phyloP scores from a whole-genome alignment of 1,140 invertebrate species.

The Liolophura sinensis region DNA sequence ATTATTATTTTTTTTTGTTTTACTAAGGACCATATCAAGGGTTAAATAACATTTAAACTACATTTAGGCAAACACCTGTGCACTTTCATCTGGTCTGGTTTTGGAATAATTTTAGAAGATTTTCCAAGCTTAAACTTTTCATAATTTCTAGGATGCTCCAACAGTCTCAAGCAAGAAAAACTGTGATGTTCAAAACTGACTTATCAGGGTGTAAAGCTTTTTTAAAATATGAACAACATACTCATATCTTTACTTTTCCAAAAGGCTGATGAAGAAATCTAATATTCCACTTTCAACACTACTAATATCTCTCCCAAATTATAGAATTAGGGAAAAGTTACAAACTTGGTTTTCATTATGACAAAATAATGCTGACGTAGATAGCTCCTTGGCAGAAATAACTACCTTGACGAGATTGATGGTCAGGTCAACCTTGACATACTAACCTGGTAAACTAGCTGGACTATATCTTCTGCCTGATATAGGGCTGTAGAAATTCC shows the following conservation, averaged over 20 bases:
- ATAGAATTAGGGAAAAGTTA: background rate
- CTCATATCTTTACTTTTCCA: no score
- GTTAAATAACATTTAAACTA: no score
- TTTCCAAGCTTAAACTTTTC: no score
- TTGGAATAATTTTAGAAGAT: no score
- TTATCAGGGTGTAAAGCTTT: background rate
- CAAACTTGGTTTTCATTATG: background rate
- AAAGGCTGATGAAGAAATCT: no score
- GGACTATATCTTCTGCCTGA: slow-evolving; percentile 37
- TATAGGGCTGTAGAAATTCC: slow-evolving; percentile 30
- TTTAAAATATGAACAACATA: background rate
- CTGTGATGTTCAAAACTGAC: background rate
- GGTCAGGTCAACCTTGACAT: background rate
- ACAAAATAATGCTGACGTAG: background rate
- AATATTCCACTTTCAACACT: no score
- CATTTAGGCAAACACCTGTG: no score
- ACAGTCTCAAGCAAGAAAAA: background rate
- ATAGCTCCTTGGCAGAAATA: background rate
- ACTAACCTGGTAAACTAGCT: slow-evolving; percentile 34
- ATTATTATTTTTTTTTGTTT: no score
- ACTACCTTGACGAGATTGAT: background rate
- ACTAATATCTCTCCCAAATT: no score
- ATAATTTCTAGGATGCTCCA: no score
- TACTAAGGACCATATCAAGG: no score
- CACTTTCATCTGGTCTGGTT: no score